Evolutionary conservation across 2,113 vertebrate genomes (phyloP).

Genomic region (Pelvicachromis taeniatus): DNA sequence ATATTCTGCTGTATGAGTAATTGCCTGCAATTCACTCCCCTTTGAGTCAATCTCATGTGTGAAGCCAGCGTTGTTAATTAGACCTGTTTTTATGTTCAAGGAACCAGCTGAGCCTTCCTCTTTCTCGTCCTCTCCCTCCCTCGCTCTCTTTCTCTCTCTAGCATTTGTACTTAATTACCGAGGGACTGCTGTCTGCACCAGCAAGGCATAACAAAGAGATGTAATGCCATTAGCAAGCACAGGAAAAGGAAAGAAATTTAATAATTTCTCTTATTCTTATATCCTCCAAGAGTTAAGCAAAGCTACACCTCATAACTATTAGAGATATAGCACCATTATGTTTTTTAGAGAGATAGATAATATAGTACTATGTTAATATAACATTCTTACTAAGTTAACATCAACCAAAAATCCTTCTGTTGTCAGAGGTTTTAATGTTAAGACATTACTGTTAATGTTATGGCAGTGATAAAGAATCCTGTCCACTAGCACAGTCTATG

Average conservation of each 20-base stretch:
- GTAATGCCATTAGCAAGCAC: slow-evolving; percentile 63
- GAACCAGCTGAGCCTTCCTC: slow-evolving; percentile 71
- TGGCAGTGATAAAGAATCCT: background rate
- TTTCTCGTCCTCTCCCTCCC: slow-evolving; percentile 38
- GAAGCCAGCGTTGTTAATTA: slow-evolving; percentile 74
- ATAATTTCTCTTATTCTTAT: slow-evolving; percentile 42
- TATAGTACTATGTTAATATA: background rate
- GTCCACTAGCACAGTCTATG: background rate
- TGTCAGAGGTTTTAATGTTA: background rate
- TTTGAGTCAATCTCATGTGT: slow-evolving; percentile 74
- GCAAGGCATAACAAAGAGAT: slow-evolving; percentile 69
- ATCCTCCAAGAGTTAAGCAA: slow-evolving; percentile 40
- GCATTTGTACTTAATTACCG: slow-evolving; percentile 74
- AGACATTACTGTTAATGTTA: background rate
- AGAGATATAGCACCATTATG: background rate
- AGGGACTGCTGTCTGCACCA: slow-evolving; percentile 67
- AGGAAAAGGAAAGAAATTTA: slow-evolving; percentile 29
- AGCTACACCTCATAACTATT: slow-evolving; percentile 14
- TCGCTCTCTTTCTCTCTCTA: slow-evolving; percentile 51
- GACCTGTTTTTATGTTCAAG: slow-evolving; percentile 72
- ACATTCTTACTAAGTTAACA: background rate
- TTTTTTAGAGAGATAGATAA: background rate
- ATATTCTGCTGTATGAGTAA: slow-evolving; percentile 68
- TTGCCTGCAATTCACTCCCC: slow-evolving; percentile 72
- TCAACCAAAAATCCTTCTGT: background rate